These are phyloP conservation scores for Pterostichus madidus DNA, from an alignment of 2,888 invertebrate genomes.

Conservation along the genomic window DNA sequence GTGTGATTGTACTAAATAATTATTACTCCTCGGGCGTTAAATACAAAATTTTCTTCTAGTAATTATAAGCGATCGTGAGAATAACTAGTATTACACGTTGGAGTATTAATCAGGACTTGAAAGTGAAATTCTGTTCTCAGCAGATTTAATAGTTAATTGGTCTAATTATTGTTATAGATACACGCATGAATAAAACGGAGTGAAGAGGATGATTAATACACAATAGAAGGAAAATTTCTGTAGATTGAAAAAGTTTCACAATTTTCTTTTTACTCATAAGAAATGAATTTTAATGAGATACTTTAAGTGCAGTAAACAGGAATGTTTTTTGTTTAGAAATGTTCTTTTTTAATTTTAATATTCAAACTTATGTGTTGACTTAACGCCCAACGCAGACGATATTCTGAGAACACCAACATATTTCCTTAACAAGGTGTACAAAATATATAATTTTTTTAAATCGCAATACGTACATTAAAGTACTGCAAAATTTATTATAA, in stretches of 20 bases:
- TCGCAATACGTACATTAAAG: too few species aligned
- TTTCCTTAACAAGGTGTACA: too few species aligned
- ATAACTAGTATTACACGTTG: conserved; percentile 4
- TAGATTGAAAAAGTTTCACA: conserved; percentile 9
- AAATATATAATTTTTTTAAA: too few species aligned
- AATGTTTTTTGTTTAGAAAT: too few species aligned
- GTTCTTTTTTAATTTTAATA: too few species aligned
- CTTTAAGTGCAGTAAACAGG: neutral
- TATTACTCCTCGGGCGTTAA: conserved; percentile 1
- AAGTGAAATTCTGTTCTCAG: conserved; percentile 50
- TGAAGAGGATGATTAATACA: conserved; percentile 39
- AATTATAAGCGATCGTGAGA: conserved; percentile 31
- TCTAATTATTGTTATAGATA: conserved; percentile 38
- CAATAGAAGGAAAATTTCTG: conserved; percentile 17
- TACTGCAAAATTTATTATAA: too few species aligned
- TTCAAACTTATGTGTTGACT: too few species aligned
- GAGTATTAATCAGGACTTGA: conserved; percentile 25
- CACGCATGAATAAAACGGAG: conserved; percentile 6
- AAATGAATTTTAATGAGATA: neutral
- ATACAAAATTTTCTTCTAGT: conserved; percentile 5
- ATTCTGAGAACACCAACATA: too few species aligned
- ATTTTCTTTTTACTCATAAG: neutral
- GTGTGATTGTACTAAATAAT: conserved; percentile 35
- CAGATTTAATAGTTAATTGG: conserved; percentile 22
- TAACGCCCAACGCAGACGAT: too few species aligned